Percentiles rank a stretch among this genome's conserved stretches.
These are phyloP conservation scores for Chrysomela aeneicollis DNA, from an alignment of 2,888 invertebrate species.

Conservation along the genomic window DNA sequence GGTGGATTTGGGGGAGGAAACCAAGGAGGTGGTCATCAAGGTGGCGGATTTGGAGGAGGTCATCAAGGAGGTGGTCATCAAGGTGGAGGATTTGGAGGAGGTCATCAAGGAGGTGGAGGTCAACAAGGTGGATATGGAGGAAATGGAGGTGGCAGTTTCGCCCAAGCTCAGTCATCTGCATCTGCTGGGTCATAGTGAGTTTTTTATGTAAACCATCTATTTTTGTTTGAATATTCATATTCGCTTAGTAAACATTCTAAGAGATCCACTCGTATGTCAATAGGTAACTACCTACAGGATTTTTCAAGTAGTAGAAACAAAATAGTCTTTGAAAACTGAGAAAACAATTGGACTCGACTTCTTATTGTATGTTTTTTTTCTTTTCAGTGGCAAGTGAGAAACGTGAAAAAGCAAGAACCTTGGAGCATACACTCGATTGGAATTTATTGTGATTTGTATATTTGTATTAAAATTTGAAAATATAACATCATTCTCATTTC, in stretches of 20 bases:
- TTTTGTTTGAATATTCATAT: too few species aligned
- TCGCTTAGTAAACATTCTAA: too few species aligned
- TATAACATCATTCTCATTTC: too few species aligned
- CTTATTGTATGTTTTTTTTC: not conserved
- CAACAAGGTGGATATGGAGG: slow-evolving; percentile 11
- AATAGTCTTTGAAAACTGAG: too few species aligned
- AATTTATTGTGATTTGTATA: not conserved
- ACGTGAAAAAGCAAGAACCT: too few species aligned
- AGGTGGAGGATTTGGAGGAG: slow-evolving; percentile 27
- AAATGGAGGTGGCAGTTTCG: slow-evolving; percentile 11
- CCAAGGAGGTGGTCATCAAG: slow-evolving; percentile 20
- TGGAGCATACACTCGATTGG: not conserved
- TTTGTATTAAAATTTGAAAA: not conserved
- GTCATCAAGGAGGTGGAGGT: slow-evolving; percentile 19
- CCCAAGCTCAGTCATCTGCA: slow-evolving; percentile 15
- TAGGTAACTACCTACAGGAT: too few species aligned
- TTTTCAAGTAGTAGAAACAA: too few species aligned
- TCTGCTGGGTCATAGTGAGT: slow-evolving; percentile 27
- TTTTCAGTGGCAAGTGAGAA: not conserved
- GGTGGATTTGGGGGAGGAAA: slow-evolving; percentile 28
- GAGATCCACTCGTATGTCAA: too few species aligned
- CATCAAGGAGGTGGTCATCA: slow-evolving; percentile 13
- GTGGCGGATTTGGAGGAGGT: slow-evolving; percentile 10
- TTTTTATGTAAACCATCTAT: too few species aligned
- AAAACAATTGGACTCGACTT: too few species aligned